phyloP scores from a whole-genome alignment of 2,888 invertebrate species.

The Latrodectus hesperus region DNA sequence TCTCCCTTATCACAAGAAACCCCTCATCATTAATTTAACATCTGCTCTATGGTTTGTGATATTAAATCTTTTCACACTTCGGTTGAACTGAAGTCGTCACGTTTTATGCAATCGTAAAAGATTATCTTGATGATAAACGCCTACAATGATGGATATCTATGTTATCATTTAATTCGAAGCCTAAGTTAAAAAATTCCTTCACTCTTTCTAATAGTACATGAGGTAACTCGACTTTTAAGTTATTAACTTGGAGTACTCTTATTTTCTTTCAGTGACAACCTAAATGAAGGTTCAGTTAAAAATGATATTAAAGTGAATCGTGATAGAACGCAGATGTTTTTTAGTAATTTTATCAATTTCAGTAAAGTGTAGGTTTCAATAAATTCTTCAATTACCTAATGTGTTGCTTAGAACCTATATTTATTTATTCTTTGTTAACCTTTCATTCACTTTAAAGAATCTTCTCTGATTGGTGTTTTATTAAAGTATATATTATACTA shows the following conservation, averaged over 20 bases:
- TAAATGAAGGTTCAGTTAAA: not conserved
- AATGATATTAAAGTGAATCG: not conserved
- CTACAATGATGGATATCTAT: not conserved
- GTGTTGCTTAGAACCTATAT: not conserved
- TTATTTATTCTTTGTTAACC: not conserved
- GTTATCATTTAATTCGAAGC: not conserved
- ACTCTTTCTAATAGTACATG: not conserved
- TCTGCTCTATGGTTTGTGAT: conserved; percentile 29
- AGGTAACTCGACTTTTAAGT: not conserved
- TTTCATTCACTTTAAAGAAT: too few relatives aligned
- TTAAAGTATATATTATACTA: too few relatives aligned
- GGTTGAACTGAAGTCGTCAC: conserved; percentile 34
- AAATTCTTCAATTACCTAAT: not conserved
- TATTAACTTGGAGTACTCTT: not conserved
- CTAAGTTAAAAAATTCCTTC: not conserved
- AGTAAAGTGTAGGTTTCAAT: not conserved
- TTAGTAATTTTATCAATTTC: not conserved
- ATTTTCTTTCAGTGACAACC: not conserved
- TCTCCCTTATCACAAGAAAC: not conserved
- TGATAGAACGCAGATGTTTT: not conserved
- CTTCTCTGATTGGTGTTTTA: too few relatives aligned
- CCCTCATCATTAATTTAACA: conserved; percentile 35
- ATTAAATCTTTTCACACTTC: not conserved
- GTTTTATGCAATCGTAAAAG: conserved; percentile 38
- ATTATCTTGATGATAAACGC: conserved; percentile 45